These are phyloP conservation scores for Psilopsiagon aurifrons DNA, from an alignment of 2,113 vertebrate species.

Conservation along the genomic window DNA sequence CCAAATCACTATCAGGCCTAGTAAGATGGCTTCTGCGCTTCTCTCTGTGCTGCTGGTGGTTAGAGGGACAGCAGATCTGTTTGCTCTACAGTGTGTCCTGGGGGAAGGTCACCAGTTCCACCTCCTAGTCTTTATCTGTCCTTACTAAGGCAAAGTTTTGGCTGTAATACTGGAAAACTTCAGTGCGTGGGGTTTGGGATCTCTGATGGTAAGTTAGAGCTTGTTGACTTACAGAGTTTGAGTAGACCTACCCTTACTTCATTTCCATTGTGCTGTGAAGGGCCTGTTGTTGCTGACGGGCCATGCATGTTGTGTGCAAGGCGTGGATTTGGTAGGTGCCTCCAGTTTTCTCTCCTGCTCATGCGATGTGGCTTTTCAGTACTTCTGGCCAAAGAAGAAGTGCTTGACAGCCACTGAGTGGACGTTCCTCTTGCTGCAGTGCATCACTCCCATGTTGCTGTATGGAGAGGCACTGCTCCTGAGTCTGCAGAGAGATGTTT, in stretches of 20 bases:
- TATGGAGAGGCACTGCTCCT: not conserved
- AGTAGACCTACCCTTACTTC: not conserved
- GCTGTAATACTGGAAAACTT: not conserved
- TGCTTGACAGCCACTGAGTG: not conserved
- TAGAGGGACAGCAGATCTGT: not conserved
- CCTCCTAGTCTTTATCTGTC: not conserved
- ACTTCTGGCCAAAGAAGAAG: not conserved
- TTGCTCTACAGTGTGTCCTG: not conserved
- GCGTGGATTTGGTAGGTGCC: not conserved
- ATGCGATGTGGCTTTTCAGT: not conserved
- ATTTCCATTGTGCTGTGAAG: not conserved
- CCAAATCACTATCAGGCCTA: not conserved
- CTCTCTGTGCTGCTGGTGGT: not conserved
- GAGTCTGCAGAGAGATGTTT: not conserved
- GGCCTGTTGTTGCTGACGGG: not conserved
- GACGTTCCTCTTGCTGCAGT: not conserved
- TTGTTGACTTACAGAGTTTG: not conserved
- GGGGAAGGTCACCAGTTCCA: not conserved
- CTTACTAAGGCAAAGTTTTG: not conserved
- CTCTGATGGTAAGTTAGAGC: not conserved
- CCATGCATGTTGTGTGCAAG: accelerated
- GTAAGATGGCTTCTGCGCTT: not conserved
- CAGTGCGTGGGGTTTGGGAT: not conserved
- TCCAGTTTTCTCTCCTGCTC: not conserved
- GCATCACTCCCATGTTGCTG: not conserved